These are phyloP conservation scores for Sinhomidia bicolor DNA, from an alignment of 2,888 invertebrate species.

Conservation along the genomic window DNA sequence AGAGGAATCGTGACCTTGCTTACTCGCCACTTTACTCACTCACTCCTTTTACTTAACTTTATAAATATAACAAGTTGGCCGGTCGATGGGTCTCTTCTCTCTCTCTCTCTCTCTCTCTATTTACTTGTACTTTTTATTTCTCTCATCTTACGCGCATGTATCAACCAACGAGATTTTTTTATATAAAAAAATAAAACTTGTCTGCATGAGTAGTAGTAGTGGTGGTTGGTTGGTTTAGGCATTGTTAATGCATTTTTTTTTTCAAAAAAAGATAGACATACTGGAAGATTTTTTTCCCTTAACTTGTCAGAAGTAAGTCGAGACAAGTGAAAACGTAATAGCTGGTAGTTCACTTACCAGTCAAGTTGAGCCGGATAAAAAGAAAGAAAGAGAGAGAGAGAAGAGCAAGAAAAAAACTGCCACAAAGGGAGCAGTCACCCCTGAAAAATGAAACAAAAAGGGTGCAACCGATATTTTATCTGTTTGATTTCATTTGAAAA, in stretches of 20 bases:
- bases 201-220: neutral
- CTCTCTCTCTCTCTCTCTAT: neutral
- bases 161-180: slow-evolving; percentile 2
- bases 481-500: slow-evolving; percentile 72
- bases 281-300: slow-evolving; percentile 41
- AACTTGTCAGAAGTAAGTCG: slow-evolving; percentile 64
- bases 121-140: neutral
- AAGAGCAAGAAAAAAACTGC: slow-evolving; percentile 58
- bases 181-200: slow-evolving; percentile 39
- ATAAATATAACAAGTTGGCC: slow-evolving; percentile 20
- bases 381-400: too few species aligned
- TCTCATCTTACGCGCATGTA: neutral
- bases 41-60: slow-evolving; percentile 21
- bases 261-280: neutral
- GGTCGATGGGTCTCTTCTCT: slow-evolving; percentile 10
- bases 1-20: slow-evolving; percentile 73
- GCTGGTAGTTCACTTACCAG: slow-evolving; percentile 49
- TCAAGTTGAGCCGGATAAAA: slow-evolving; percentile 29
- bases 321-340: slow-evolving; percentile 62
- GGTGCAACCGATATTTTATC: slow-evolving; percentile 70
- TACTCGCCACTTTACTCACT: slow-evolving; percentile 61
- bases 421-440: slow-evolving; percentile 73
- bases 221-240: too few species aligned
- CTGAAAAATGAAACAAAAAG: slow-evolving; percentile 66
- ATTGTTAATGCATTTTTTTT: too few species aligned